These are phyloP conservation scores for Carterocephalus palaemon DNA, from an alignment of 2,888 invertebrate species.

Conservation along the genomic window DNA sequence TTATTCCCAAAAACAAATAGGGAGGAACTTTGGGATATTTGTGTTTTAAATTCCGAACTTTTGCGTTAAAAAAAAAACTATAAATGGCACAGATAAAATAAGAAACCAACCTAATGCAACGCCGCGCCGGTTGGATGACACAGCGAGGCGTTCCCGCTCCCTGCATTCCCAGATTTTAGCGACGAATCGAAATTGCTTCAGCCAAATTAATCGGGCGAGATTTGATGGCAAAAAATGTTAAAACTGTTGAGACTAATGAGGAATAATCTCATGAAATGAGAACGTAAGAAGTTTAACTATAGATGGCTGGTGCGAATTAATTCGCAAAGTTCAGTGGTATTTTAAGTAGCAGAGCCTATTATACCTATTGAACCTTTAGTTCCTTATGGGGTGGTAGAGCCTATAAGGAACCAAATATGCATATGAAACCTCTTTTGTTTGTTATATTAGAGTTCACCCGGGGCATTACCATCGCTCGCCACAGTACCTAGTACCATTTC, in stretches of 20 bases:
- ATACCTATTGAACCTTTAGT: no score
- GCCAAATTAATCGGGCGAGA: slow-evolving; percentile 49
- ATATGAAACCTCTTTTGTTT: no score
- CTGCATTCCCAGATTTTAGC: slow-evolving; percentile 43
- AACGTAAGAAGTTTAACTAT: no score
- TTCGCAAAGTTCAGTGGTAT: no score
- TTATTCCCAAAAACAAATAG: no score
- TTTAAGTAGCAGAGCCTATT: no score
- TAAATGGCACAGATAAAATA: slow-evolving; percentile 2
- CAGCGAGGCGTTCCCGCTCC: slow-evolving; percentile 34
- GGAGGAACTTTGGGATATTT: no score
- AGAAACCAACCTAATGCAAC: slow-evolving; percentile 1
- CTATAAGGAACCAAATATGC: no score
- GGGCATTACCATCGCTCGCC: neutral
- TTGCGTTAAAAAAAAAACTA: neutral
- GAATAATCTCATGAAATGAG: slow-evolving; percentile 41
- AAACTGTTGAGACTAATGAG: slow-evolving; percentile 46
- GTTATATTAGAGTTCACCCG: neutral
- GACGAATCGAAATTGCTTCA: slow-evolving; percentile 53
- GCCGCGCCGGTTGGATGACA: neutral
- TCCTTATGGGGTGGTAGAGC: no score
- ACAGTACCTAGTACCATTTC: no score
- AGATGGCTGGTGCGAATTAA: no score
- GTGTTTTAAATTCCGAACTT: neutral
- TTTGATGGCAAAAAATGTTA: slow-evolving; percentile 47